Conservation (phyloP, 2,797 vertebrate genomes). For the Syndactyla subalaris region DNA sequence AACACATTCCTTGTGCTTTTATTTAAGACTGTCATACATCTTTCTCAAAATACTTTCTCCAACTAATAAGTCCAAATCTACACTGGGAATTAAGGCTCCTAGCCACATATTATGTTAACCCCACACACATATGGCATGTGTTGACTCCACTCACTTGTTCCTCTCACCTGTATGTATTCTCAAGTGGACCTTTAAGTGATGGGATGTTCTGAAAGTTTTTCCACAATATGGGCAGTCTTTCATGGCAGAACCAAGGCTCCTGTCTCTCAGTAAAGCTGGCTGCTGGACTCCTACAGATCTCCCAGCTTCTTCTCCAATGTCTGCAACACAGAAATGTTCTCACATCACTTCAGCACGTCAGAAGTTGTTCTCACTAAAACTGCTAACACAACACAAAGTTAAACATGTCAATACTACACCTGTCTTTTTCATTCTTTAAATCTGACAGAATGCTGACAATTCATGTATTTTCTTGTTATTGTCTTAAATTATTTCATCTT, state of each 20-base stretch:
- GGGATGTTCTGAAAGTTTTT: constrained; percentile 98
- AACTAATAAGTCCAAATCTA: constrained; percentile 37
- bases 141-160: background rate
- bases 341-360: constrained; percentile 91
- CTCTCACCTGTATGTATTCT: constrained; percentile 98
- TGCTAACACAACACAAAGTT: constrained; percentile 90
- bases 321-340: constrained; percentile 88
- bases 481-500: constrained; percentile 89
- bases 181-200: constrained; percentile 98
- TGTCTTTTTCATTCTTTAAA: constrained; percentile 83
- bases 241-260: constrained; percentile 89
- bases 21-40: constrained; percentile 57
- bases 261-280: constrained; percentile 88
- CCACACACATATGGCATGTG: background rate
- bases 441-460: constrained; percentile 97
- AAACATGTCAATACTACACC: constrained; percentile 88
- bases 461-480: constrained; percentile 88
- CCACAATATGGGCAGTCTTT: constrained; percentile 99
- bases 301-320: constrained; percentile 93
- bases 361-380: constrained; percentile 82
- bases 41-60: constrained; percentile 42
- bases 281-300: constrained; percentile 87
- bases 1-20: constrained; percentile 64
- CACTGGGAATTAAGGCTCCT: constrained; percentile 4
- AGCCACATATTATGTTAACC: background rate